Evolutionary conservation across 23 tunicate species (phyloP).

Genomic region (Pegea sp.): DNA sequence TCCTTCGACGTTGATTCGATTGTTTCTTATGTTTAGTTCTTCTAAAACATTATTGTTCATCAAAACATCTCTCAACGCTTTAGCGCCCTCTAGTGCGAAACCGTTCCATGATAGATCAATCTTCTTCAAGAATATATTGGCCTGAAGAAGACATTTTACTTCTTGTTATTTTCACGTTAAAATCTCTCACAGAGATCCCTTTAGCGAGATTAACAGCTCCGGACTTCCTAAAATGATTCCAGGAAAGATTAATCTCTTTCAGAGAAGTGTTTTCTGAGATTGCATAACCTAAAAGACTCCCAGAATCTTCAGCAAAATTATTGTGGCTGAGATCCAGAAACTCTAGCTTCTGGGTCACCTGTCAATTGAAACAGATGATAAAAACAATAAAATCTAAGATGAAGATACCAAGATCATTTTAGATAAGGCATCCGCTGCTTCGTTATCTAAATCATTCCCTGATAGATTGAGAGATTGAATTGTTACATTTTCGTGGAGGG

Average conservation of each 20-base stretch:
- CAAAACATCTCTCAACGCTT: slow-evolving; percentile 48
- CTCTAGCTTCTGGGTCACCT: slow-evolving; percentile 72
- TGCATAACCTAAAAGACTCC: slow-evolving; percentile 52
- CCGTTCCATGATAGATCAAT: slow-evolving; percentile 86
- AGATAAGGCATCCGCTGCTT: slow-evolving; percentile 43
- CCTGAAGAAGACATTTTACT: slow-evolving; percentile 12
- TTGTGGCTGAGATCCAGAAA: slow-evolving; percentile 58
- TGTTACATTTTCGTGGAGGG: slow-evolving; percentile 60
- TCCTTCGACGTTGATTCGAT: slow-evolving; percentile 56
- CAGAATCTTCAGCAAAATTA: slow-evolving; percentile 47
- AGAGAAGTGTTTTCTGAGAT: slow-evolving; percentile 91
- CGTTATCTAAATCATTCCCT: slow-evolving; percentile 68
- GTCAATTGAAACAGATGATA: not conserved
- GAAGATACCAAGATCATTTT: slow-evolving; percentile 13
- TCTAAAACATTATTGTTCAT: slow-evolving; percentile 66
- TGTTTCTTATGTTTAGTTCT: slow-evolving; percentile 68
- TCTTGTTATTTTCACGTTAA: slow-evolving; percentile 1
- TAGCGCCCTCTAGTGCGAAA: slow-evolving; percentile 72
- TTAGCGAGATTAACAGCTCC: slow-evolving; percentile 71
- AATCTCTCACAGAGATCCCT: slow-evolving; percentile 60
- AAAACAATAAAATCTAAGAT: not conserved
- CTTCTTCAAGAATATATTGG: slow-evolving; percentile 58
- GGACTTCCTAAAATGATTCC: slow-evolving; percentile 75
- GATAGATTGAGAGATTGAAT: slow-evolving; percentile 66
- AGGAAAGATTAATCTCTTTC: slow-evolving; percentile 62